Percentiles rank a stretch among this genome's conserved stretches.
phyloP scores from a whole-genome alignment of 2,888 invertebrate species.

The Eurytoma californica region DNA sequence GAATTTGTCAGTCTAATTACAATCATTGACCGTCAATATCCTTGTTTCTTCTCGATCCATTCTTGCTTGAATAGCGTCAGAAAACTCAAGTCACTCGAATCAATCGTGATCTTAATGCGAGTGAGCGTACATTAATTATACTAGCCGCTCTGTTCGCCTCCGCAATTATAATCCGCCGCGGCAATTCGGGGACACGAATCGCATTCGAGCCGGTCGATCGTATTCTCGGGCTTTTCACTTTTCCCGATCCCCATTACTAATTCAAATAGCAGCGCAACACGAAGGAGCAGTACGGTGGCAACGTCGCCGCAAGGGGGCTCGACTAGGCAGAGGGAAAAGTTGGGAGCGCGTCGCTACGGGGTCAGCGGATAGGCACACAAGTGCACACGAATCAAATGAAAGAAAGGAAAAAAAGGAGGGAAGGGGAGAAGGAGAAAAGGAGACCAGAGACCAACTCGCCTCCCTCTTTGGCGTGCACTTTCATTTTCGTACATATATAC shows the following conservation, averaged over 20 bases:
- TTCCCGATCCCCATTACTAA: slow-evolving; percentile 16
- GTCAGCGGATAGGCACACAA: neutral
- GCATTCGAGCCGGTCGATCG: neutral
- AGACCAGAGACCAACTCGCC: neutral
- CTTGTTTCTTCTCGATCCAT: too few relatives aligned
- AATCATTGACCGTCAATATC: too few relatives aligned
- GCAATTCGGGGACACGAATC: neutral
- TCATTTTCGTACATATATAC: too few relatives aligned
- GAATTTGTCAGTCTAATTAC: too few relatives aligned
- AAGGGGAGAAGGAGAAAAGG: neutral
- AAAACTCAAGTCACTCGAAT: too few relatives aligned
- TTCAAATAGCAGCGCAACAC: slow-evolving; percentile 11
- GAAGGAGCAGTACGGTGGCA: neutral
- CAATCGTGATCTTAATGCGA: too few relatives aligned
- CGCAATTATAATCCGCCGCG: neutral
- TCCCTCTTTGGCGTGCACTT: slow-evolving; percentile 59
- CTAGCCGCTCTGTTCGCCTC: neutral
- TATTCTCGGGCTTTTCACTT: neutral
- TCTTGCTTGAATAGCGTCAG: too few relatives aligned
- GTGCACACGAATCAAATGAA: slow-evolving; percentile 17
- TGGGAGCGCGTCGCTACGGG: neutral
- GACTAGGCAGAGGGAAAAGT: neutral
- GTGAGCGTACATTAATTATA: too few relatives aligned
- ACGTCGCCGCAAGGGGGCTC: neutral
- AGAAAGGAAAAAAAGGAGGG: neutral